A percentile compares a stretch with the other conserved stretches of the same genome.
Evolutionary conservation across 1,140 invertebrate genomes (phyloP).

Genomic region (Drosophila micromelanica): DNA sequence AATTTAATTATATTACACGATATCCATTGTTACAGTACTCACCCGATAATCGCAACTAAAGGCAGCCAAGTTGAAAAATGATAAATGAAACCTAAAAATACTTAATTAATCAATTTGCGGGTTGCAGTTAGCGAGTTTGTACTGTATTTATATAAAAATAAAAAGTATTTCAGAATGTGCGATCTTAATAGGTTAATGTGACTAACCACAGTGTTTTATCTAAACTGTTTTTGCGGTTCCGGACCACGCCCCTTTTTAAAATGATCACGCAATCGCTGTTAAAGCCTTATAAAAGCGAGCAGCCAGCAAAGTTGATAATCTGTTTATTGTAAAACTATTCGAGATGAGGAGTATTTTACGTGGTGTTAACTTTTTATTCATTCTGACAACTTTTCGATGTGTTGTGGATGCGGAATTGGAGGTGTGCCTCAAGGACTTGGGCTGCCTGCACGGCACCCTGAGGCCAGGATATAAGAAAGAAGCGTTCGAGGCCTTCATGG

Average conservation of each 20-base stretch:
- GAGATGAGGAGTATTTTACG: slow-evolving; percentile 3
- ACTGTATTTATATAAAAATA: too few relatives aligned
- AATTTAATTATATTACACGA: too few relatives aligned
- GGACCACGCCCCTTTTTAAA: neutral
- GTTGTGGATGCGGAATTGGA: slow-evolving; percentile 38
- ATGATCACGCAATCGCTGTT: slow-evolving; percentile 1
- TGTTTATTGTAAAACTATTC: neutral
- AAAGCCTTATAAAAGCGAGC: slow-evolving; percentile 8
- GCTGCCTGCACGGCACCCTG: slow-evolving; percentile 58
- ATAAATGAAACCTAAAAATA: too few relatives aligned
- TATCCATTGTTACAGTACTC: too few relatives aligned
- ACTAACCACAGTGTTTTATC: neutral
- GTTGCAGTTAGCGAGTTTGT: too few relatives aligned
- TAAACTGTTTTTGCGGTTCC: neutral
- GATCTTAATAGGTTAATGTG: neutral
- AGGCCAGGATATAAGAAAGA: slow-evolving; percentile 49
- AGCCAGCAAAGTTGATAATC: neutral
- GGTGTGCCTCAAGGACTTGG: slow-evolving; percentile 63
- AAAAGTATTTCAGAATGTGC: too few relatives aligned
- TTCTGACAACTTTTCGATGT: neutral
- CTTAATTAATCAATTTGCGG: too few relatives aligned
- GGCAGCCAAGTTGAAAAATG: too few relatives aligned
- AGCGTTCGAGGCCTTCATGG: slow-evolving; percentile 69
- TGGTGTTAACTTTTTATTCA: neutral
- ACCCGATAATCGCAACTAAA: too few relatives aligned